phyloP scores from a whole-genome alignment of 2,888 invertebrate species.

The Boloria selene region DNA sequence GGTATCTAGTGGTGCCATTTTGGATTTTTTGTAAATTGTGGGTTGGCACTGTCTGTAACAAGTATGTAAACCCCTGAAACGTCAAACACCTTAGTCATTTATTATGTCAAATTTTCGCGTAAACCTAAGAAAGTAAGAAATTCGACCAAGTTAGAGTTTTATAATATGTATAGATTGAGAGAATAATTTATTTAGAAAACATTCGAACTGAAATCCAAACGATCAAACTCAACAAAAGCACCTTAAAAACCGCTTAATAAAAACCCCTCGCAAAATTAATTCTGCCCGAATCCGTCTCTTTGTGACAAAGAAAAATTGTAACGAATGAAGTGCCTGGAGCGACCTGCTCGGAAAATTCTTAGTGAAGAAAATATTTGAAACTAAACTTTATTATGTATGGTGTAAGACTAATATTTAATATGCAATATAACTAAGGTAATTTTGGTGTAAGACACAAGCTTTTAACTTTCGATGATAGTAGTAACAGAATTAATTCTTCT shows the following conservation, averaged over 20 bases:
- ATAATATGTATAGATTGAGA: slow-evolving; percentile 8
- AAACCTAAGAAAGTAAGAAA: too few relatives aligned
- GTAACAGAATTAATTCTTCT: not conserved
- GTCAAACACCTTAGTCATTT: too few relatives aligned
- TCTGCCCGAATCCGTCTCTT: slow-evolving; percentile 72
- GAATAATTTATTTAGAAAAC: slow-evolving; percentile 21
- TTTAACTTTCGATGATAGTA: not conserved
- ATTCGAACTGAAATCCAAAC: slow-evolving; percentile 42
- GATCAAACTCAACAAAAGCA: slow-evolving; percentile 47
- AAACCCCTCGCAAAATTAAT: slow-evolving; percentile 72
- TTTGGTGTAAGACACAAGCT: slow-evolving; percentile 25
- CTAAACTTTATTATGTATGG: not conserved
- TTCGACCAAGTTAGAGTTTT: too few relatives aligned
- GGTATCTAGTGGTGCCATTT: too few relatives aligned
- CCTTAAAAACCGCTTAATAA: slow-evolving; percentile 59
- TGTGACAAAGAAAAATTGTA: slow-evolving; percentile 79
- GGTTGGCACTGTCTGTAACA: too few relatives aligned
- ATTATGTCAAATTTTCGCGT: too few relatives aligned
- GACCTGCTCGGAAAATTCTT: slow-evolving; percentile 63
- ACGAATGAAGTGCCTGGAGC: slow-evolving; percentile 68
- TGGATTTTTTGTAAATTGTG: too few relatives aligned
- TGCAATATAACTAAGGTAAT: slow-evolving; percentile 25
- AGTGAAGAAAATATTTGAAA: slow-evolving; percentile 18
- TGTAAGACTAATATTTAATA: slow-evolving; percentile 8
- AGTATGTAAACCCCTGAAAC: too few relatives aligned